Percentiles rank a stretch among this genome's conserved stretches.
phyloP scores from a whole-genome alignment of 2,797 vertebrate genomes.

The Eulemur rubriventer region DNA sequence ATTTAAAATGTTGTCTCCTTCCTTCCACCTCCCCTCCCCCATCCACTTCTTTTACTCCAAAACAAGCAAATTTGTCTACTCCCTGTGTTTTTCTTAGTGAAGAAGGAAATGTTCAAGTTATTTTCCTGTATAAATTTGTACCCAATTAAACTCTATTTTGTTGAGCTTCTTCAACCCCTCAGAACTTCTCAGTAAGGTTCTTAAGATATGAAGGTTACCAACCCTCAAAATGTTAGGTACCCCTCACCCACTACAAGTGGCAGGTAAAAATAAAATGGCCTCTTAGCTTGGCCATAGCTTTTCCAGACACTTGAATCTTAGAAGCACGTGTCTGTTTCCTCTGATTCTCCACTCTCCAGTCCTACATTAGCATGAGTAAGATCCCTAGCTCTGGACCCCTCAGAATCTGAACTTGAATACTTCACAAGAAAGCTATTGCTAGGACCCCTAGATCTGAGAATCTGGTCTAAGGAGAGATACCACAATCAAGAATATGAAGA shows the following conservation, averaged over 20 bases:
- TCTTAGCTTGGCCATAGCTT: not conserved
- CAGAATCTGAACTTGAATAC: not conserved
- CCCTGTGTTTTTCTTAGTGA: not conserved
- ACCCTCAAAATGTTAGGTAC: not conserved
- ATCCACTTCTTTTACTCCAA: not conserved
- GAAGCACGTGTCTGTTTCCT: not conserved
- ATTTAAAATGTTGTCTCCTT: not conserved
- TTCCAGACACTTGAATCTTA: slow-evolving; percentile 9
- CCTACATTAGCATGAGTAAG: not conserved
- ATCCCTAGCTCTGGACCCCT: not conserved
- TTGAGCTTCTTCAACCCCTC: not conserved
- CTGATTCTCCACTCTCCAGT: not conserved
- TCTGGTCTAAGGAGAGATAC: slow-evolving; percentile 4
- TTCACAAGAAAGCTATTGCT: not conserved
- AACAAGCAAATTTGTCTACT: slow-evolving; percentile 8
- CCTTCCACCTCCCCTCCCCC: not conserved
- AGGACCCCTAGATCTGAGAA: not conserved
- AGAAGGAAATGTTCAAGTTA: not conserved
- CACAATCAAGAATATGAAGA: slow-evolving; percentile 2
- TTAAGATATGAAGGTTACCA: slow-evolving; percentile 20
- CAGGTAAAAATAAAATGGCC: not conserved
- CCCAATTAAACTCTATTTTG: not conserved
- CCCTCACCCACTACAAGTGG: not conserved
- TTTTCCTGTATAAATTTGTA: slow-evolving; percentile 11
- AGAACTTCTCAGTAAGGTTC: not conserved